A percentile compares a stretch with the other conserved stretches of the same genome.
phyloP scores from a whole-genome alignment of 30 jellyfish, hydroid and myxozoan genomes.

The Cassiopea andromeda region DNA sequence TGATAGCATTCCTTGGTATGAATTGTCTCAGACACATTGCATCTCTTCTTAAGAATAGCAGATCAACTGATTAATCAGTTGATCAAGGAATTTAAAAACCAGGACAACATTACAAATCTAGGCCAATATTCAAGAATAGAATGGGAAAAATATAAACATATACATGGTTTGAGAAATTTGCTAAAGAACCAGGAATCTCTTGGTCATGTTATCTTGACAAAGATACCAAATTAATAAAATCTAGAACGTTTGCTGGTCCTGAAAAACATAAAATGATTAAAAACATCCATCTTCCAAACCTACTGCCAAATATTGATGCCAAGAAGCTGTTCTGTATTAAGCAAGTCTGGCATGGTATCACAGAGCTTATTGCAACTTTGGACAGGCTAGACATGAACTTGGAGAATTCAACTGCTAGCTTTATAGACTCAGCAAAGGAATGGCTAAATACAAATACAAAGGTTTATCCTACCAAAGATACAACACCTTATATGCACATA shows the following conservation, averaged over 20 bases:
- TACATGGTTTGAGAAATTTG: not conserved
- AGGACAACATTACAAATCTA: not conserved
- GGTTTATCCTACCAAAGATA: slow-evolving; percentile 1
- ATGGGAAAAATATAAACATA: not conserved
- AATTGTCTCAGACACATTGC: not conserved
- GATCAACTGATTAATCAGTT: not conserved
- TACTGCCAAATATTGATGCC: not conserved
- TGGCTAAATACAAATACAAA: not conserved
- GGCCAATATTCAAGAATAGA: not conserved
- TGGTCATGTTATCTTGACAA: not conserved
- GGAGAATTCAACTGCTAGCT: not conserved
- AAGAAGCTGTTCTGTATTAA: not conserved
- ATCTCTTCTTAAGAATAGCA: not conserved
- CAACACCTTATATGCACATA: slow-evolving; percentile 8
- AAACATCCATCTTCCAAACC: not conserved
- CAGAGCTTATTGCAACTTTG: not conserved
- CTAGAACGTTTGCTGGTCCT: not conserved
- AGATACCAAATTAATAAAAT: not conserved
- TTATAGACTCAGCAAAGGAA: not conserved
- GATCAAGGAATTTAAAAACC: not conserved
- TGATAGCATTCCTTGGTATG: not conserved
- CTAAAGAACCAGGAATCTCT: not conserved
- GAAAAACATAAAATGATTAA: not conserved
- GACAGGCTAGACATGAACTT: not conserved
- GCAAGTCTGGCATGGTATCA: slow-evolving; percentile 6